These are phyloP conservation scores for Astatoreochromis straeleni DNA, from an alignment of 2,113 vertebrate species.

Conservation along the genomic window DNA sequence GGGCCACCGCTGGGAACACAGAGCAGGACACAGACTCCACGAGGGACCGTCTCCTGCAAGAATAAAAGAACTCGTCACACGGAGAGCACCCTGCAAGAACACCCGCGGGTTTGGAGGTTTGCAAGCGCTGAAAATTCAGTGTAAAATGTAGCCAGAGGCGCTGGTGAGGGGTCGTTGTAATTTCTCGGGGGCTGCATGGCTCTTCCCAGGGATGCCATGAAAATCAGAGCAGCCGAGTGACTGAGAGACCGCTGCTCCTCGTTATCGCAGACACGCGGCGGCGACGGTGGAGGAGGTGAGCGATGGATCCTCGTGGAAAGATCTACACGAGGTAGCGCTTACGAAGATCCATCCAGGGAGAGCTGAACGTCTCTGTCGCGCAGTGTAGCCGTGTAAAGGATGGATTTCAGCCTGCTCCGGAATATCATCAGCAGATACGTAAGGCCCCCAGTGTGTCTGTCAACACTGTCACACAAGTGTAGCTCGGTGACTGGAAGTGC, in stretches of 20 bases:
- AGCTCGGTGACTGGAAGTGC: not conserved
- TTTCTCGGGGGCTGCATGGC: constrained; percentile 44
- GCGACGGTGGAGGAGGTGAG: constrained; percentile 1
- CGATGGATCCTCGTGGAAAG: constrained; percentile 42
- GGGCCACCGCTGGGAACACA: constrained; percentile 8
- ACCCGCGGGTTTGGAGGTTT: not conserved
- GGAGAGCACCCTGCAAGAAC: not conserved
- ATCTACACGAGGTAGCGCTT: constrained; percentile 51
- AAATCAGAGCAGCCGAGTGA: constrained; percentile 42
- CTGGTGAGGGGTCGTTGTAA: not conserved
- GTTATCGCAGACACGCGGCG: constrained; percentile 30
- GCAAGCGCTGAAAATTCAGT: not conserved
- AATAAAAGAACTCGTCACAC: not conserved
- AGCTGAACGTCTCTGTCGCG: constrained; percentile 24
- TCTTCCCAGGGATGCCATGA: constrained; percentile 57
- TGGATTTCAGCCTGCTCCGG: constrained; percentile 70
- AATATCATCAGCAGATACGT: constrained; percentile 71
- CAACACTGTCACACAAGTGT: constrained; percentile 28
- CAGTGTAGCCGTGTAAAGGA: constrained; percentile 42
- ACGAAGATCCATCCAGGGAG: constrained; percentile 27
- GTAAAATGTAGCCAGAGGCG: constrained; percentile 39
- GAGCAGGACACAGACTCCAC: constrained; percentile 2
- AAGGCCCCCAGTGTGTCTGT: constrained; percentile 37
- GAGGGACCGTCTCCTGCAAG: not conserved
- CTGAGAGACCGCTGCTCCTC: constrained; percentile 49